A percentile compares a stretch with the other conserved stretches of the same genome.
phyloP scores from a whole-genome alignment of 2,797 vertebrate species.

The Spinibarbus caldwelli region DNA sequence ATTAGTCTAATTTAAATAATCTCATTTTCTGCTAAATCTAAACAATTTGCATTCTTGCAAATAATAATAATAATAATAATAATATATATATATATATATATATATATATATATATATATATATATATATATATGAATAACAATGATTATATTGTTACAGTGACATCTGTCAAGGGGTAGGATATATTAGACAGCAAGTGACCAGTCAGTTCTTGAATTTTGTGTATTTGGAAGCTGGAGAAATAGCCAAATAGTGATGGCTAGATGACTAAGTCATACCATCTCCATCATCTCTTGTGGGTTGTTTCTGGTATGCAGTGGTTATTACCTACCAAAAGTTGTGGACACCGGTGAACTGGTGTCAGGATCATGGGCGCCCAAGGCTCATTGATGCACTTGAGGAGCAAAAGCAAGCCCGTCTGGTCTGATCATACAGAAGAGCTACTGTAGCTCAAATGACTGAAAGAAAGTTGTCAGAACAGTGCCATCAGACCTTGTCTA shows the following conservation, averaged over 20 bases:
- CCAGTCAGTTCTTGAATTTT: too few species aligned
- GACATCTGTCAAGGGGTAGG: not conserved
- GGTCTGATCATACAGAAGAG: not conserved
- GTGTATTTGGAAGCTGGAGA: too few species aligned
- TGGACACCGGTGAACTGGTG: not conserved
- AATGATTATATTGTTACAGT: not conserved
- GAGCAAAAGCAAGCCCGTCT: not conserved
- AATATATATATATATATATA: too few species aligned
- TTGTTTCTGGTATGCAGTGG: not conserved
- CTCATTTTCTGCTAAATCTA: not conserved
- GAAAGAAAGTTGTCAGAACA: not conserved
- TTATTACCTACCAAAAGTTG: not conserved
- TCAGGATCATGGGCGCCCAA: not conserved
- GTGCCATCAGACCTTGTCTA: not conserved
- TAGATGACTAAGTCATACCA: not conserved
- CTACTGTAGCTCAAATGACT: not conserved
- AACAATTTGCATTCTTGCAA: not conserved
- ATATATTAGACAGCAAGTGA: not conserved
- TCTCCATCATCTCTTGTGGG: not conserved
- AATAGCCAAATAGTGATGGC: not conserved
- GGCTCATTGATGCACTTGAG: not conserved
- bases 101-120: too few species aligned
- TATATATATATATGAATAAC: not conserved
- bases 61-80: not conserved
- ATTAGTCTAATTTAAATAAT: constrained; percentile 3